Conservation (phyloP, 1,140 invertebrate species). For the Hyphantria cunea region DNA sequence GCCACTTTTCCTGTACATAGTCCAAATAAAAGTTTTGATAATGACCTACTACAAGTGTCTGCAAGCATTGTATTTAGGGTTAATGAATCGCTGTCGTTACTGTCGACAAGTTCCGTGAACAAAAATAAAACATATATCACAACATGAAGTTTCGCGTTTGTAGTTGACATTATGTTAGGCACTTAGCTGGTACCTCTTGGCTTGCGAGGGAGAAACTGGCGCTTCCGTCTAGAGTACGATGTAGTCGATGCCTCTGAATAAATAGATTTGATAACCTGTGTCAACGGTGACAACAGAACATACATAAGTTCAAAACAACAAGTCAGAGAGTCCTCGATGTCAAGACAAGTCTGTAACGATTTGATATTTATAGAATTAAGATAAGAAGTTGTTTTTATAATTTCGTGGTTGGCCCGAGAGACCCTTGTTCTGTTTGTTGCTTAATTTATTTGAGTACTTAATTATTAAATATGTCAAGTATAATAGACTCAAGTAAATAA, state of each 20-base stretch:
- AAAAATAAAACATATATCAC: constrained; percentile 52
- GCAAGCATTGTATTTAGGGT: constrained; percentile 52
- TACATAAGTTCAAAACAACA: constrained; percentile 77
- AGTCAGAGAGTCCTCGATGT: constrained; percentile 55
- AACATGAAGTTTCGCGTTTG: constrained; percentile 44
- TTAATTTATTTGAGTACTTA: constrained; percentile 33
- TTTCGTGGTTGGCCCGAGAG: constrained; percentile 59
- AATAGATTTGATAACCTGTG: constrained; percentile 76
- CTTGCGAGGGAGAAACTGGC: constrained; percentile 45
- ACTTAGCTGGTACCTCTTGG: constrained; percentile 36
- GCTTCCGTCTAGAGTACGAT: constrained; percentile 66
- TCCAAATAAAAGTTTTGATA: constrained; percentile 51
- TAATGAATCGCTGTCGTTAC: constrained; percentile 43
- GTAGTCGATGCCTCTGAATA: constrained; percentile 62
- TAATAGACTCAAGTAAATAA: constrained; percentile 6
- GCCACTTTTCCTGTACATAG: constrained; percentile 53
- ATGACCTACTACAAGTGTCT: constrained; percentile 52
- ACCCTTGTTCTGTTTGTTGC: constrained; percentile 38
- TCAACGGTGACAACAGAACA: constrained; percentile 64
- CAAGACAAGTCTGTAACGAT: constrained; percentile 60
- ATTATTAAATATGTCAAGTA: constrained; percentile 53
- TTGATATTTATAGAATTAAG: constrained; percentile 72
- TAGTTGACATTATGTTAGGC: constrained; percentile 51
- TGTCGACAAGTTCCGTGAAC: constrained; percentile 37
- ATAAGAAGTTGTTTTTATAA: constrained; percentile 73